Evolutionary conservation across 2,113 vertebrate genomes (phyloP).

Genomic region (Chamaea fasciata): DNA sequence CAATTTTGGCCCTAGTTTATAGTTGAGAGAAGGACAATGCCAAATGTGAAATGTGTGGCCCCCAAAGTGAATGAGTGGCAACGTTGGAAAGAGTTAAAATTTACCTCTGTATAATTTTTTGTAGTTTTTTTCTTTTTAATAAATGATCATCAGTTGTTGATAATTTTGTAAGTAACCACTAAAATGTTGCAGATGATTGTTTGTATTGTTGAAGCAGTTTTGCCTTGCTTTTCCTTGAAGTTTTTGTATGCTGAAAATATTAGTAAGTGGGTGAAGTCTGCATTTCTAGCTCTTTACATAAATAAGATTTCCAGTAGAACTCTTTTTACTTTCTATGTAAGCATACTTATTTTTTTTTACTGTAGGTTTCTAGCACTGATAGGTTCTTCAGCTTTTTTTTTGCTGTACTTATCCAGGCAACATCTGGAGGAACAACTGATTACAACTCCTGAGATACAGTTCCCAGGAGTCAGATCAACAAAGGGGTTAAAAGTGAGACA

Average conservation of each 20-base stretch:
- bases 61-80: not conserved
- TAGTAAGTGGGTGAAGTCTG: not conserved
- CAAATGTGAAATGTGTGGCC: not conserved
- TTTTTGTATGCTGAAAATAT: not conserved
- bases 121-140: not conserved
- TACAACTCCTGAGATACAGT: not conserved
- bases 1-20: not conserved
- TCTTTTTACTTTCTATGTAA: not conserved
- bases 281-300: not conserved
- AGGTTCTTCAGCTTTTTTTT: not conserved
- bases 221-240: not conserved
- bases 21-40: not conserved
- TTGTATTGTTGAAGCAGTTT: not conserved
- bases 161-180: not conserved
- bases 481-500: slow-evolving; percentile 69
- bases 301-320: not conserved
- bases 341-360: not conserved
- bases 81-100: not conserved
- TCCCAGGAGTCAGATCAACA: not conserved
- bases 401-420: not conserved
- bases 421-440: not conserved
- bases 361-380: not conserved
- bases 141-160: not conserved
- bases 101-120: not conserved
- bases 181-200: not conserved